Percentiles rank a stretch among this genome's conserved stretches.
Conservation (phyloP, 2,797 vertebrate genomes). For the Enteromius unitaeniatus region DNA sequence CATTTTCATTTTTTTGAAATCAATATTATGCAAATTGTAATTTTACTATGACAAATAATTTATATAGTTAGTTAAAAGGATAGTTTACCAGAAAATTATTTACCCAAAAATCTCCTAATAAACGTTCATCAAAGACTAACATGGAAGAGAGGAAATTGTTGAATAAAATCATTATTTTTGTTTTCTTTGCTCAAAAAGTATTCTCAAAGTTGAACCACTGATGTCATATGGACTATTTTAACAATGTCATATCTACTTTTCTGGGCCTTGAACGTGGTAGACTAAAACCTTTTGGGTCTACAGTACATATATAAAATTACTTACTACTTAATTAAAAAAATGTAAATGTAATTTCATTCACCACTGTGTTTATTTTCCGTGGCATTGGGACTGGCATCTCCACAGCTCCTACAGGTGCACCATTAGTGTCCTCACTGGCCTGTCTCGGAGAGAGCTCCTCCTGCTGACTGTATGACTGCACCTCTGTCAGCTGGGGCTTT, state of each 20-base stretch:
- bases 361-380: constrained; percentile 85
- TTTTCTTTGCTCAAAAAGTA: background rate
- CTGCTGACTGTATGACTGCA: constrained; percentile 75
- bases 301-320: background rate
- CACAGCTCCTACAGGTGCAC: constrained; percentile 76
- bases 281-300: background rate
- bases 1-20: background rate
- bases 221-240: background rate
- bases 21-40: background rate
- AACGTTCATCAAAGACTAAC: background rate
- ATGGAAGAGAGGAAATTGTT: background rate
- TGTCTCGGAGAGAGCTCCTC: constrained; percentile 82
- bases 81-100: background rate
- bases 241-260: background rate
- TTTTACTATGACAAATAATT: background rate
- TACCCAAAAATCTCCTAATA: background rate
- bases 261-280: background rate
- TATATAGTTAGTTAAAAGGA: background rate
- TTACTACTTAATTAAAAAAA: too few species aligned
- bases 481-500: constrained; percentile 76
- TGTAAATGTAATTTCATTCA: constrained; percentile 68
- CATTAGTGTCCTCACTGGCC: constrained; percentile 81
- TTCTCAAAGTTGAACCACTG: background rate
- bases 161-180: background rate
- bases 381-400: constrained; percentile 88